Base-by-base conservation (phyloP, 2,888 invertebrate genomes). In the Dinocampus coccinellae region DNA sequence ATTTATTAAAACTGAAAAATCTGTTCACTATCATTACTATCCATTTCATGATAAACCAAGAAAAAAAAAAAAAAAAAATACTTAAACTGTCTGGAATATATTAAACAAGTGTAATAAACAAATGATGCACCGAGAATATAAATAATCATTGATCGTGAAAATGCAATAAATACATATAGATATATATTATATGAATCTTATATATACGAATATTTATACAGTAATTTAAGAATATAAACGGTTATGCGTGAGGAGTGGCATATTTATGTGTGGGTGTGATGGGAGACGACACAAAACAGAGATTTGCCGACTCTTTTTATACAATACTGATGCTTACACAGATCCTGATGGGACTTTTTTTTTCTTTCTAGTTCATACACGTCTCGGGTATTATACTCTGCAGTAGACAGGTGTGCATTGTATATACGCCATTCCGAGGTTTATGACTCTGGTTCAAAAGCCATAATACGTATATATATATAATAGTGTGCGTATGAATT, bases 121-220 rank as follows among this genome's bases (percentile, higher is more conserved):
- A 34, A 39, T 16, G 36, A 70, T 63, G 24, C 33, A 24, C n/a
- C 61, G 58, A 69, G 71, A 58, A 57, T 70, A 70, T 63, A 63
- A 64, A 61, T 57, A 72, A 53, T 34, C 34, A 52, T 33, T 52
- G 26, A 62, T 36, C 47, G 47, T 47, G 16, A 47, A 47, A 20
- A 20, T 20, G 47, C 47, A 47, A 47, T 47, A 47, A 47, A 47
- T 47, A 47, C 7, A 16, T 16, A 16, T 6, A 47, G 9, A 47
- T 7, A 47, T 47, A 47, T 47, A 3, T 2, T 6, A 16, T 47
- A n/a, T 47, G 16, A 6, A 47, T 47, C 16, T 16, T 47, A n/a
- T 47, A 16, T 47, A 47, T 16, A 47, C 47, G 47, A 47, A 47
- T 47, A 47, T 47, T 47, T 47, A 47, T 47, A 20, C 6, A 6